Evolutionary conservation across 1,140 invertebrate genomes (phyloP), one percentile per base, ranked within the genome.

Genomic region (Cotesia vestalis): DNA sequence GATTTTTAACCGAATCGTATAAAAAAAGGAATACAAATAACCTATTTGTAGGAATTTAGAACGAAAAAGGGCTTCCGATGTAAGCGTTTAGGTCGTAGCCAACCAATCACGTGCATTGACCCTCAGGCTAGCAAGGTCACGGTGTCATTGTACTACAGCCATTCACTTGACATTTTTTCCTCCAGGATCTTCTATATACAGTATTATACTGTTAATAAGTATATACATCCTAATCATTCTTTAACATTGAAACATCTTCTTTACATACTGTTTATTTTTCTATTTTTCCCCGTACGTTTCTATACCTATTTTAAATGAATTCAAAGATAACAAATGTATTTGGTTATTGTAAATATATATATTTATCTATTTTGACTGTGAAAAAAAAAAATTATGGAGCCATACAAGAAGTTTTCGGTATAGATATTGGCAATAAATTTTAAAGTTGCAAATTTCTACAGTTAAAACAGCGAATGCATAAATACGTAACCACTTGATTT

Each of bases 71-170:
- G 61, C 69, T 34, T 34, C 60, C 60, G 64, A 46, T 62, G 38
- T 46, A 46, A 66, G 52, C 57, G 66, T 69, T 69, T 40, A 63
- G n/a, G 27, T 11, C 64, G 73, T 66, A 75, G 61, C 70, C 60
- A 69, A 68, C 70, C 70, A 75, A 72, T 75, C 51, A 66, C 73
- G 73, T 75, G 53, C 73, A 66, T 75, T 70, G 73, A 75, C 73
- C 73, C 73, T 75, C 69, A 36, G 70, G 59, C 57, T 53, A 67
- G 70, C 70, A 75, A 75, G 73, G 73, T 75, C 73, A 75, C 70
- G 70, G 71, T 71, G 69, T 69, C 73, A 75, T 75, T 69, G 72
- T 61, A 72, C 73, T 66, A 69, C 60, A 69, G 64, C 73, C 73
- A 66, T 75, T 36, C 20, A 35, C 38, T 46, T 20, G 8, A 6